phyloP scores from a whole-genome alignment of 1,140 invertebrate species.

The Cydia strobilella region DNA sequence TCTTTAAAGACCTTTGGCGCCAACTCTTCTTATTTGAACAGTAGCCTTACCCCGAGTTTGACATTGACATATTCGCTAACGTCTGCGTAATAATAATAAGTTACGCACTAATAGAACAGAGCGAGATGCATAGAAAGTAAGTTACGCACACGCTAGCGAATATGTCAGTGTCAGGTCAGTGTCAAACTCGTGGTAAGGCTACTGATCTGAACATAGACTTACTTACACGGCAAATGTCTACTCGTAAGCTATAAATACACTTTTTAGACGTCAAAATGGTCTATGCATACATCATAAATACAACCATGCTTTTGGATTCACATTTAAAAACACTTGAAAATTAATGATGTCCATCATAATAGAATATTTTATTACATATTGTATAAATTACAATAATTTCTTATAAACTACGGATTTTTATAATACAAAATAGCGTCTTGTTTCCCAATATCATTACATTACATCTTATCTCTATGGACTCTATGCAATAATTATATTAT shows the following conservation, averaged over 20 bases:
- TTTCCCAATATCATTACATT: conserved; percentile 68
- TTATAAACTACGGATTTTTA: conserved; percentile 48
- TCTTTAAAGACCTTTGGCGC: no score
- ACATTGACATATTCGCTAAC: no score
- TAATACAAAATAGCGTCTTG: conserved; percentile 72
- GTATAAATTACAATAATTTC: conserved; percentile 9
- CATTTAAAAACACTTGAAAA: background rate
- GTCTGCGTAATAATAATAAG: no score
- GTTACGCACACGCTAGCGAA: no score
- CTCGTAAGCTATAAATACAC: background rate
- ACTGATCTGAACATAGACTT: background rate
- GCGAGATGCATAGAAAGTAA: no score
- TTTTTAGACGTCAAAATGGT: background rate
- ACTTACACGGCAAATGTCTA: background rate
- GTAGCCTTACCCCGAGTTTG: no score
- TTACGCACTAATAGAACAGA: no score
- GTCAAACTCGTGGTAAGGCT: no score
- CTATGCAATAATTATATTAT: background rate
- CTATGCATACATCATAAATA: background rate
- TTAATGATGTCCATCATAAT: conserved; percentile 11
- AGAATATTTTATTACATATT: conserved; percentile 17
- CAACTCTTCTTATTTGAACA: no score
- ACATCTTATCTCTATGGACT: conserved; percentile 30
- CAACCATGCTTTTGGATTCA: background rate
- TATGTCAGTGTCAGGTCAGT: no score